Percentiles rank a stretch among this genome's conserved stretches.
phyloP scores from a whole-genome alignment of 37 sponge, comb jelly and placozoan genomes.

The Tethya wilhelma region DNA sequence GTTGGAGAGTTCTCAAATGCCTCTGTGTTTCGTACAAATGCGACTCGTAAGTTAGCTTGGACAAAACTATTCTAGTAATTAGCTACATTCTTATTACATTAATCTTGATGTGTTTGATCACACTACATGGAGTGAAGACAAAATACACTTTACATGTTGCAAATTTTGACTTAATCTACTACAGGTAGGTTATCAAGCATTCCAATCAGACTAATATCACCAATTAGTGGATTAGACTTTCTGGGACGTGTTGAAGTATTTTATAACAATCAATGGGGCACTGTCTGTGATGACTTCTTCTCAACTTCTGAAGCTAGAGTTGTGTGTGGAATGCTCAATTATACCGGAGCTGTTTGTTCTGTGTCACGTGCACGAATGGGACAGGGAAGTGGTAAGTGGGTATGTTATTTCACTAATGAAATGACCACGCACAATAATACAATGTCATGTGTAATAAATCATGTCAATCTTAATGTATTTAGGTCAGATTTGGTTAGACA shows the following conservation, averaged over 20 bases:
- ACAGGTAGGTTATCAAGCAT: neutral
- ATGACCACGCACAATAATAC: no score
- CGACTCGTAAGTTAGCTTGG: neutral
- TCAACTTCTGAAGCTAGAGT: no score
- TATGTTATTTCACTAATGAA: no score
- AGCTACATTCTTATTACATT: no score
- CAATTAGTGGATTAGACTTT: neutral
- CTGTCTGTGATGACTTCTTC: no score
- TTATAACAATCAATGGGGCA: no score
- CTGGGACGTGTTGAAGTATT: no score
- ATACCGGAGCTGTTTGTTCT: neutral
- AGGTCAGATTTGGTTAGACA: conserved; percentile 50
- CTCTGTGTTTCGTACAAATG: neutral
- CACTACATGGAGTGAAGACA: neutral
- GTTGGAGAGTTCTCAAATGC: neutral
- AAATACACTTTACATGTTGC: neutral
- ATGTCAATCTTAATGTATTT: no score
- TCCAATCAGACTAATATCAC: neutral
- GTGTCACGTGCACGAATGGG: neutral
- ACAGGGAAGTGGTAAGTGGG: neutral
- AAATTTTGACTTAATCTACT: neutral
- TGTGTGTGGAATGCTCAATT: neutral
- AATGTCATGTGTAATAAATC: no score
- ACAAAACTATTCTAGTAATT: neutral
- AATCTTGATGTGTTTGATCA: neutral